Conservation (phyloP, 2,113 vertebrate species). For the Xenopus borealis region DNA sequence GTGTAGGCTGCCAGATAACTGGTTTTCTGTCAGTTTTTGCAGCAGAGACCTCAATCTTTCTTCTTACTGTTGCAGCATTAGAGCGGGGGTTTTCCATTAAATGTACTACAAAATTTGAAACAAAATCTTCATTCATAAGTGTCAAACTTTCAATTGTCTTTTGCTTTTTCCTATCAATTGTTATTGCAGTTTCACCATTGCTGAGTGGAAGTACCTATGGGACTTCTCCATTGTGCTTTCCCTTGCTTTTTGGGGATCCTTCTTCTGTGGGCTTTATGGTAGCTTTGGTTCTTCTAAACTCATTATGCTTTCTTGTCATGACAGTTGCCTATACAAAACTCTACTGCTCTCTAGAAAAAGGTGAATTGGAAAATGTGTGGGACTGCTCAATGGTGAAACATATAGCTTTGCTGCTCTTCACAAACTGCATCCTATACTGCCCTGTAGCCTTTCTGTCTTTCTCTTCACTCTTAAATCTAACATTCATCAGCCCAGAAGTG, state of each 20-base stretch:
- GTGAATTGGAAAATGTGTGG: conserved; percentile 70
- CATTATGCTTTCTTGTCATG: conserved; percentile 85
- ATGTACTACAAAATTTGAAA: conserved; percentile 61
- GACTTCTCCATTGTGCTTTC: conserved; percentile 80
- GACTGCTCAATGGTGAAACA: conserved; percentile 85
- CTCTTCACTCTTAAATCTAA: conserved; percentile 81
- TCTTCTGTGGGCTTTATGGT: conserved; percentile 75
- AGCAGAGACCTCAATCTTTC: conserved; percentile 81
- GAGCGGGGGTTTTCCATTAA: conserved; percentile 73
- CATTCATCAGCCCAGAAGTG: conserved; percentile 77
- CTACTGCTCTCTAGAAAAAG: conserved; percentile 79
- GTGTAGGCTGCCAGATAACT: conserved; percentile 75
- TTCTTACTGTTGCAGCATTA: conserved; percentile 81
- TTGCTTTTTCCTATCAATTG: conserved; percentile 66
- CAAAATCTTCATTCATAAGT: conserved; percentile 53
- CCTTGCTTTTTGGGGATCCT: conserved; percentile 73
- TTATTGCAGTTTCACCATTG: conserved; percentile 71
- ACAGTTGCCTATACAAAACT: conserved; percentile 80
- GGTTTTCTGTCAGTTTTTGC: conserved; percentile 84
- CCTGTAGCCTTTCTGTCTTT: conserved; percentile 88
- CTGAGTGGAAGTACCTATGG: conserved; percentile 69
- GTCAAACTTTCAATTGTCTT: conserved; percentile 61
- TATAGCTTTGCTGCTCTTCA: conserved; percentile 85
- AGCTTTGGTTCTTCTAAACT: conserved; percentile 83
- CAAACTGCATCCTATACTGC: conserved; percentile 88